A percentile compares a stretch with the other conserved stretches of the same genome.
Evolutionary conservation across 2,113 vertebrate genomes (phyloP).

Genomic region (Phyllostomus hastatus): DNA sequence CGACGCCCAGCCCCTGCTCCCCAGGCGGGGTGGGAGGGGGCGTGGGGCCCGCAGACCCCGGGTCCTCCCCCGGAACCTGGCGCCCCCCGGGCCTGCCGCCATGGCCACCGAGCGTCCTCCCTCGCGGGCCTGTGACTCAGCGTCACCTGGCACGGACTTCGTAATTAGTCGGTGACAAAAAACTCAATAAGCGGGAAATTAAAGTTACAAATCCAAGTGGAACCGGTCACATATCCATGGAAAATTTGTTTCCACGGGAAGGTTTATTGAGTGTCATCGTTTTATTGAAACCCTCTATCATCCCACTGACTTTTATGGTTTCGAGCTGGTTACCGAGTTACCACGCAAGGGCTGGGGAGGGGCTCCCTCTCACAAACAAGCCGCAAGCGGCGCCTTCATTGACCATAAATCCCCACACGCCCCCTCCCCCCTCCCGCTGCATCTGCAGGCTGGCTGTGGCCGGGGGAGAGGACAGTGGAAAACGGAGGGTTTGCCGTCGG

Average conservation of each 20-base stretch:
- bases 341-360: constrained; percentile 67
- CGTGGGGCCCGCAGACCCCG: fast-evolving
- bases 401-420: constrained; percentile 81
- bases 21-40: fast-evolving
- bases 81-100: not conserved
- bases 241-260: constrained; percentile 82
- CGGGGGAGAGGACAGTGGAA: constrained; percentile 35
- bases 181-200: constrained; percentile 84
- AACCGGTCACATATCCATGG: constrained; percentile 78
- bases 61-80: too few relatives aligned
- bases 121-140: fast-evolving
- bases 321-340: constrained; percentile 76
- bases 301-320: constrained; percentile 84
- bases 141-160: constrained; percentile 1
- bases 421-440: constrained; percentile 31
- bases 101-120: fast-evolving
- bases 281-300: constrained; percentile 89
- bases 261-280: constrained; percentile 85
- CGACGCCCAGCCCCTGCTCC: not conserved
- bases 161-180: constrained; percentile 78
- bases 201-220: constrained; percentile 86
- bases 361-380: constrained; percentile 78
- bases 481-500: not conserved
- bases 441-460: constrained; percentile 18
- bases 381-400: constrained; percentile 80